Evolutionary conservation across 1,140 invertebrate genomes (phyloP).

Genomic region (Temnothorax curvispinosus): DNA sequence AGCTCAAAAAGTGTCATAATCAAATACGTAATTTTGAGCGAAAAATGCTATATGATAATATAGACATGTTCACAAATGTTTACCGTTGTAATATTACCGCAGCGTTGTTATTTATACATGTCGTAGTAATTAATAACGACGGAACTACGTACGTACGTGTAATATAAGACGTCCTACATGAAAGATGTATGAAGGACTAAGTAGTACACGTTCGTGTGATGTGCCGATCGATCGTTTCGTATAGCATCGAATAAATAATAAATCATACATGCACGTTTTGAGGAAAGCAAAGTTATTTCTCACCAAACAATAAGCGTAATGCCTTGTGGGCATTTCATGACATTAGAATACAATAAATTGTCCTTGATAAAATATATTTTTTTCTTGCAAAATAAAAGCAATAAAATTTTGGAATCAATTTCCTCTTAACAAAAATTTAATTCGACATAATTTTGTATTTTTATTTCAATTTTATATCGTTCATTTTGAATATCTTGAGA

Average conservation of each 20-base stretch:
- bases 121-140: slow-evolving; percentile 5
- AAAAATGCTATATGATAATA: neutral
- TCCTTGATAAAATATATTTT: neutral
- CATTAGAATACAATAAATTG: neutral
- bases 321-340: neutral
- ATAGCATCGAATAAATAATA: neutral
- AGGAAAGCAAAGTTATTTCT: slow-evolving; percentile 1
- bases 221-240: slow-evolving; percentile 6
- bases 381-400: neutral
- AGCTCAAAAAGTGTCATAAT: neutral
- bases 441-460: neutral
- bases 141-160: neutral
- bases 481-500: neutral
- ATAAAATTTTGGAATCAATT: neutral
- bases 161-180: slow-evolving; percentile 12
- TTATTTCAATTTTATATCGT: too few relatives aligned
- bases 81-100: neutral
- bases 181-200: slow-evolving; percentile 4
- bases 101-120: neutral
- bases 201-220: neutral
- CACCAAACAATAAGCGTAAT: neutral
- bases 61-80: neutral
- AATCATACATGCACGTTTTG: neutral
- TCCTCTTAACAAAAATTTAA: slow-evolving; percentile 14
- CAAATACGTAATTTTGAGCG: neutral